A percentile compares a stretch with the other conserved stretches of the same genome.
These are phyloP conservation scores for Micromesistius poutassou DNA, from an alignment of 2,797 vertebrate genomes.

Conservation along the genomic window DNA sequence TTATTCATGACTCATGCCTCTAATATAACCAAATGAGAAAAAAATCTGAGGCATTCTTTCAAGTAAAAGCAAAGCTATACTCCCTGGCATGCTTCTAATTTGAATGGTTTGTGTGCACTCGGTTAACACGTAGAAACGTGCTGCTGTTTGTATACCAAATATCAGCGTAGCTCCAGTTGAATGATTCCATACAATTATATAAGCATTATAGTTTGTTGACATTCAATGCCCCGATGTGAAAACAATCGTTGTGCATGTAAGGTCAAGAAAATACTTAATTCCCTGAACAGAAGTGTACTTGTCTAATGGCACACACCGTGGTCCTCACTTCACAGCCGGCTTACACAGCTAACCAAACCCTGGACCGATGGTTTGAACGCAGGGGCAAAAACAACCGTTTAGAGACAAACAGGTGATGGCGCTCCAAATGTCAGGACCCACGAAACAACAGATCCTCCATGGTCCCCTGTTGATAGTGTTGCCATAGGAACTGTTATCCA, in stretches of 20 bases:
- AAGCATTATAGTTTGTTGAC: background rate
- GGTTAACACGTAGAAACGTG: background rate
- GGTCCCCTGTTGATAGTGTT: conserved; percentile 65
- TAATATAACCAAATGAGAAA: background rate
- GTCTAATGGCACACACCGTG: background rate
- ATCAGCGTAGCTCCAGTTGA: background rate
- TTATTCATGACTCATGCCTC: background rate
- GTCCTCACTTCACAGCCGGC: background rate
- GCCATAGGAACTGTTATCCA: conserved; percentile 67
- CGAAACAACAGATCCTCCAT: conserved; percentile 51
- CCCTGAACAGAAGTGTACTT: background rate
- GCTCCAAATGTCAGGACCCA: conserved; percentile 60
- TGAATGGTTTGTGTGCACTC: background rate
- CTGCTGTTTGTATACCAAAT: background rate
- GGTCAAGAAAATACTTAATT: background rate
- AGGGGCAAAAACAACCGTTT: conserved; percentile 16
- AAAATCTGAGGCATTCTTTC: background rate
- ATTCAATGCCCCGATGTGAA: background rate
- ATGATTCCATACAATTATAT: background rate
- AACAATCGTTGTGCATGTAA: too few species aligned
- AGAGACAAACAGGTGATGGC: conserved; percentile 40
- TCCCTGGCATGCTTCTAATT: background rate
- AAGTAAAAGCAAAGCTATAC: background rate
- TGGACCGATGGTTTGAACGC: background rate
- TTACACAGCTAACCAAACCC: background rate